Conservation (phyloP, 1,140 invertebrate species). For the Papilio helenus region DNA sequence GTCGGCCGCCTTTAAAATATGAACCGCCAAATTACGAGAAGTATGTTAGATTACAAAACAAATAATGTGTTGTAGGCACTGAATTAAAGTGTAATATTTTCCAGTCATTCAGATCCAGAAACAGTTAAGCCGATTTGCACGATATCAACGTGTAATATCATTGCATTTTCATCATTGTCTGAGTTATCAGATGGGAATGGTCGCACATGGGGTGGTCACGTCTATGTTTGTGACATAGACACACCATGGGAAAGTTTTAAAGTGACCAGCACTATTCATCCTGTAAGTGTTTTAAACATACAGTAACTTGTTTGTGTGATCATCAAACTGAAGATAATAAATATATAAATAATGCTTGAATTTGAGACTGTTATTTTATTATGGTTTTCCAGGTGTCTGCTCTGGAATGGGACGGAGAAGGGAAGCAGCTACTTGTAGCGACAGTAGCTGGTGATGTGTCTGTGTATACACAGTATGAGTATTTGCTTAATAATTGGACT, state of each 20-base stretch:
- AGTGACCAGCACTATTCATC: constrained; percentile 82
- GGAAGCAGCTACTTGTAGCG: constrained; percentile 90
- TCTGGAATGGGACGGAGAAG: constrained; percentile 93
- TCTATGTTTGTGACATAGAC: constrained; percentile 94
- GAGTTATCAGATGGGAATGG: constrained; percentile 86
- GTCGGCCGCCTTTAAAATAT: constrained; percentile 81
- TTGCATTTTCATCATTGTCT: constrained; percentile 90
- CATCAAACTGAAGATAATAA: too few species aligned
- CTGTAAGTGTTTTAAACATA: constrained; percentile 56
- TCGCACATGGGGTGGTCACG: constrained; percentile 89
- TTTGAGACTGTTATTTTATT: neutral
- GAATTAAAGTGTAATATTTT: constrained; percentile 39
- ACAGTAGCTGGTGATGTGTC: constrained; percentile 90
- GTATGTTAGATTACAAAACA: constrained; percentile 56
- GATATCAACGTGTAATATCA: constrained; percentile 91
- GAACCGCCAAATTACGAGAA: constrained; percentile 82
- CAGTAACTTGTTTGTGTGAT: too few species aligned
- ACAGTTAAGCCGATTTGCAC: constrained; percentile 84
- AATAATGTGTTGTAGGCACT: neutral
- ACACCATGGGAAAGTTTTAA: constrained; percentile 92
- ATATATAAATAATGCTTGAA: neutral
- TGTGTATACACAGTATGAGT: constrained; percentile 90
- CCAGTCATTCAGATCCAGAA: constrained; percentile 77
- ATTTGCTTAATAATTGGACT: constrained; percentile 92
- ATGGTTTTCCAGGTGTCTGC: constrained; percentile 85